Base-by-base conservation (phyloP, 2,888 invertebrate genomes). In the Morpho helenor region DNA sequence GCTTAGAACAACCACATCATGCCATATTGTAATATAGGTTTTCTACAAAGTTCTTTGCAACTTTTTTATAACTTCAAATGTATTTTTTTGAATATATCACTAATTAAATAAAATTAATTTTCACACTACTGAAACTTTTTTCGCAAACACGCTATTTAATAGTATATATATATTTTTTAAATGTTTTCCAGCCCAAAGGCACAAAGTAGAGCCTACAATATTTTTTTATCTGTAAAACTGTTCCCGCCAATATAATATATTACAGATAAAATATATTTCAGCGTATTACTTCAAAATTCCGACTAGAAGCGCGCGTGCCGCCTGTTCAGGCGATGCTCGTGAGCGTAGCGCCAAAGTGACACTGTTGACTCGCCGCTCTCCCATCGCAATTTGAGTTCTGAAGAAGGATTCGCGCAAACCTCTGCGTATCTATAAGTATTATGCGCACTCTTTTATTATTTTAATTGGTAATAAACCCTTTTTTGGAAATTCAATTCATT, bases 341-440 rank as follows among this genome's bases (percentile, higher is more conserved):
- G 23, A 63, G 52, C 59, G 65, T 60, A 52, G 52, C 48, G 61
- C 44, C 57, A 50, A 52, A 53, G 50, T 62, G 52, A 61, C 63
- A 66, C 59, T 65, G 67, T 63, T 66, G 59, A 64, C 64, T 57
- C 65, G 58, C 40, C 64, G 65, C 61, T 64, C 61, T 61, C 60
- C 61, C 59, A 64, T 65, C 63, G 63, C 66, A 66, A 55, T 64
- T 60, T 65, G 67, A 59, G 51, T 58, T 56, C 51, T 16, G 54
- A 52, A 55, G 49, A 59, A 59, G 61, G 55, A 59, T 54, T 61
- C 57, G 59, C 59, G 61, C 61, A 55, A 54, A 59, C 59, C 52
- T 56, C 61, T 46, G 39, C 47, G 40, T 41, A 49, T 16, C 44
- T 50, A 50, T 52, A 58, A 46, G 52, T 46, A 44, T 44, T 23